Evolutionary conservation across 1,140 invertebrate species (phyloP).

Genomic region (Zaprionus ghesquierei): DNA sequence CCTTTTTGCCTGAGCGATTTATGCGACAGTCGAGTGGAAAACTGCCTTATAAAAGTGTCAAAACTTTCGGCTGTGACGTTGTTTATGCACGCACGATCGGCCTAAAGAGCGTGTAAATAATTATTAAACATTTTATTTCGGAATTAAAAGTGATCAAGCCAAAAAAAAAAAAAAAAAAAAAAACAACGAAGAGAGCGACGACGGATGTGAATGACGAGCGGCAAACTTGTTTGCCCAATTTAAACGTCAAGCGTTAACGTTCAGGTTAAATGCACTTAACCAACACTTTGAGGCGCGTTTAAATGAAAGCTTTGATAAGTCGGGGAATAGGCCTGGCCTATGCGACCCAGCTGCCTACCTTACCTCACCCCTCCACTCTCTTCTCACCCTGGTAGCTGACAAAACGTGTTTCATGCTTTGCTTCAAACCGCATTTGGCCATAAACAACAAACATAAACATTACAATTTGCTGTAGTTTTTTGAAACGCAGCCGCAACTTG

Average conservation of each 20-base stretch:
- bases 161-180: neutral
- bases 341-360: conserved; percentile 7
- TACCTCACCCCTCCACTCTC: neutral
- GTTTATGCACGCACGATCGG: conserved; percentile 67
- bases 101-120: conserved; percentile 66
- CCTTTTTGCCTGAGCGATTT: conserved; percentile 70
- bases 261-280: conserved; percentile 79
- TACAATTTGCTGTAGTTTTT: conserved; percentile 70
- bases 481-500: conserved; percentile 5
- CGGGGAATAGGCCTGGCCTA: conserved; percentile 17
- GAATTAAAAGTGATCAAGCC: neutral
- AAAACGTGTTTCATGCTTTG: conserved; percentile 44
- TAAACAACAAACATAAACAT: conserved; percentile 76
- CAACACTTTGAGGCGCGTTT: conserved; percentile 78
- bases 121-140: conserved; percentile 46
- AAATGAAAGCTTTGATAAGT: conserved; percentile 73
- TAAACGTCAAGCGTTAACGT: conserved; percentile 76
- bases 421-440: conserved; percentile 61
- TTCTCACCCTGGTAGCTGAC: neutral
- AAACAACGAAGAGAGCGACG: neutral
- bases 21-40: conserved; percentile 70
- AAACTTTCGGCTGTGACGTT: conserved; percentile 59
- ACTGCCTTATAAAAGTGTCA: conserved; percentile 80
- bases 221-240: conserved; percentile 70
- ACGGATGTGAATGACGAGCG: conserved; percentile 48